Conservation (phyloP, 2,797 vertebrate genomes). For the Sarcoramphus papa region DNA sequence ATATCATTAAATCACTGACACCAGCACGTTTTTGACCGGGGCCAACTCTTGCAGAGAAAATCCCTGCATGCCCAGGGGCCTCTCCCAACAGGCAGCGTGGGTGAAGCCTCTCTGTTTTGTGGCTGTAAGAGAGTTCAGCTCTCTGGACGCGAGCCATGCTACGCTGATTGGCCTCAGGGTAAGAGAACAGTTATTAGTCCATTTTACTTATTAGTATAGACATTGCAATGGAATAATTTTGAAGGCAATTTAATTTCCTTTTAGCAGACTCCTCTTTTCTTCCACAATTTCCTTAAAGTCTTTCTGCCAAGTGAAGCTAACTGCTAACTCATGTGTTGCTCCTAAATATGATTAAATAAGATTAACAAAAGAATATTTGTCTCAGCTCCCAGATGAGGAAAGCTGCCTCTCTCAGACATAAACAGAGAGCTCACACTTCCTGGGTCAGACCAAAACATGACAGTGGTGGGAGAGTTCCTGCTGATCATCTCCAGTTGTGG, state of each 20-base stretch:
- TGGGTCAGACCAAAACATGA: neutral
- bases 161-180: neutral
- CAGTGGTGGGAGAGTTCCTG: neutral
- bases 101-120: neutral
- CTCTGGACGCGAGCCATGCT: neutral
- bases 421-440: neutral
- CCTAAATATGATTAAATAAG: neutral
- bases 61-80: neutral
- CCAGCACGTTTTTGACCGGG: accelerated
- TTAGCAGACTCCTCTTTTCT: slow-evolving; percentile 13
- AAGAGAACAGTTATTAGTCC: slow-evolving; percentile 5
- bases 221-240: slow-evolving; percentile 28
- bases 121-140: neutral
- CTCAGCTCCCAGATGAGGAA: neutral
- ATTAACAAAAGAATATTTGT: slow-evolving; percentile 14
- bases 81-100: neutral
- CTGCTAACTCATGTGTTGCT: slow-evolving; percentile 9
- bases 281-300: slow-evolving; percentile 5
- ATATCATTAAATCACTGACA: neutral
- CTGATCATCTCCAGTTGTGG: neutral
- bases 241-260: slow-evolving; percentile 29
- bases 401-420: neutral
- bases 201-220: slow-evolving; percentile 34
- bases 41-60: neutral
- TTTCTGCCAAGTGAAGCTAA: slow-evolving; percentile 18